Percentiles rank a stretch among this genome's conserved stretches.
Evolutionary conservation across 1,140 invertebrate genomes (phyloP).

Genomic region (Temnothorax curvispinosus): DNA sequence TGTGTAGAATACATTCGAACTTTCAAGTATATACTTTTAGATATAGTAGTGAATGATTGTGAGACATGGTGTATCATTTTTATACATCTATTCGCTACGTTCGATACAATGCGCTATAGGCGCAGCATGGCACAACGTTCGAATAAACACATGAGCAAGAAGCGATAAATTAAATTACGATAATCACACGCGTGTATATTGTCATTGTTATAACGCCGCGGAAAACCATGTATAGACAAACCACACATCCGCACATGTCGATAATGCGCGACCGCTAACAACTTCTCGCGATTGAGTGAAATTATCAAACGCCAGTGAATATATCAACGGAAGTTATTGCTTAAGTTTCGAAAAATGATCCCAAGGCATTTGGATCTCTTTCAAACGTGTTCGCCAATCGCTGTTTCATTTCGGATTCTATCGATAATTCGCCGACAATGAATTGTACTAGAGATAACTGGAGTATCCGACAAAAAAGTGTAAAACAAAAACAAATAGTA

Average conservation of each 20-base stretch:
- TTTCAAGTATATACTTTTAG: background rate
- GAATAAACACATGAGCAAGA: slow-evolving; percentile 10
- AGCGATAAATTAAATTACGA: slow-evolving; percentile 38
- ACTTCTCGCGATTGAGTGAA: slow-evolving; percentile 10
- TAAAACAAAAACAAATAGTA: background rate
- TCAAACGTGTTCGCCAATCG: background rate
- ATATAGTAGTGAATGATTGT: background rate
- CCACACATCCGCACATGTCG: slow-evolving; percentile 14
- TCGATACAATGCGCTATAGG: background rate
- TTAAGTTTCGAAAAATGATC: background rate
- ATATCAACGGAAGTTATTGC: background rate
- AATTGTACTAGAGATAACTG: background rate
- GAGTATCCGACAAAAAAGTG: background rate
- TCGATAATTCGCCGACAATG: background rate
- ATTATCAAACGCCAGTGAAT: background rate
- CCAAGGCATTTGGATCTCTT: too few species aligned
- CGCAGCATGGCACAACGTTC: background rate
- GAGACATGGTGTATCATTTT: slow-evolving; percentile 8
- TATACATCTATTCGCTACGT: background rate
- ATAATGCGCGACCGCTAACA: slow-evolving; percentile 18
- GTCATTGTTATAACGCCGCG: slow-evolving; percentile 5
- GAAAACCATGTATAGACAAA: slow-evolving; percentile 37
- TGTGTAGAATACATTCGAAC: background rate
- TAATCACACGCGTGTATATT: slow-evolving; percentile 10
- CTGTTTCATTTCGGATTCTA: background rate